These are phyloP conservation scores for Ichneumoninae sp. DNA, from an alignment of 2,888 invertebrate species.

Conservation along the genomic window DNA sequence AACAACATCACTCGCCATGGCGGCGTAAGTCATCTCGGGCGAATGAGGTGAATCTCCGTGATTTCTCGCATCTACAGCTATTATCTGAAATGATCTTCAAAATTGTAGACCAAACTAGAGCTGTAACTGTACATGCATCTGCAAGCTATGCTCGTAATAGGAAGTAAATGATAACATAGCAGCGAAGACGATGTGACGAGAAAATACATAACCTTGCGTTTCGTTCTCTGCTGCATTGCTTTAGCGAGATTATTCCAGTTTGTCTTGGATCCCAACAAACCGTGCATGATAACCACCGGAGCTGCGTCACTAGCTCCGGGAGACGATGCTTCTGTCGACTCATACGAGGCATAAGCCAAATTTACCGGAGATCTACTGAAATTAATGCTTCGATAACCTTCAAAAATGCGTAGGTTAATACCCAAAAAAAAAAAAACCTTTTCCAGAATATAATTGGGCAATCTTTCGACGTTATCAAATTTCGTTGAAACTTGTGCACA, in stretches of 20 bases:
- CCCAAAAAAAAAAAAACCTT: not conserved
- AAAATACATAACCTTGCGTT: slow-evolving; percentile 85
- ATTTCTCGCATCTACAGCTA: slow-evolving; percentile 95
- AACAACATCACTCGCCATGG: slow-evolving; percentile 91
- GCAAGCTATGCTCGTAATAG: not conserved
- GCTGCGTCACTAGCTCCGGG: not conserved
- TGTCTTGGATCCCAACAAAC: slow-evolving; percentile 93
- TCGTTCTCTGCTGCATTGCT: slow-evolving; percentile 88
- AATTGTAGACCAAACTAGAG: not conserved
- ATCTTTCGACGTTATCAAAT: not conserved
- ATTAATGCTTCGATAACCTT: slow-evolving; percentile 41
- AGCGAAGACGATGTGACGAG: not conserved
- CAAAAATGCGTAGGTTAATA: not conserved
- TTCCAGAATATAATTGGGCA: not conserved
- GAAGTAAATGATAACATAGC: not conserved
- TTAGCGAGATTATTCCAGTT: slow-evolving; percentile 95
- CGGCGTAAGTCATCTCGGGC: slow-evolving; percentile 89
- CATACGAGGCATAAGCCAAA: slow-evolving; percentile 89
- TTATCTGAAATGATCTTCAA: slow-evolving; percentile 85
- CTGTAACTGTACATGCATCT: not conserved
- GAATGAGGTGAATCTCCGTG: slow-evolving; percentile 97
- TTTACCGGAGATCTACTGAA: slow-evolving; percentile 85
- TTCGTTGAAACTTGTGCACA: not conserved
- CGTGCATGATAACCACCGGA: slow-evolving; percentile 94
- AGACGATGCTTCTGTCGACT: slow-evolving; percentile 80